A percentile compares a stretch with the other conserved stretches of the same genome.
Evolutionary conservation across 2,113 vertebrate genomes (phyloP).

Genomic region (Xyliphius kryptos): DNA sequence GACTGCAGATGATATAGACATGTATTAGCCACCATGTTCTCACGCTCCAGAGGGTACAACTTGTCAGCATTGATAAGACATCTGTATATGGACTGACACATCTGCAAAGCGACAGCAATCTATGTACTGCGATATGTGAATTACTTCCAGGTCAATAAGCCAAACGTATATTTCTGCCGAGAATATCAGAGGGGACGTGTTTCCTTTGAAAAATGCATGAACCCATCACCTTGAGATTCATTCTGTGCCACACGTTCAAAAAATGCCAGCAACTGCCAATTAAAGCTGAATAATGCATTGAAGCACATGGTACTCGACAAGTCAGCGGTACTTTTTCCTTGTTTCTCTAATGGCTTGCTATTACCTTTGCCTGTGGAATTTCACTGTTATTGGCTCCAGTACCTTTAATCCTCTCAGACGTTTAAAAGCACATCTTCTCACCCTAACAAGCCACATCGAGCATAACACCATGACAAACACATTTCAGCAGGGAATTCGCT

Average conservation of each 20-base stretch:
- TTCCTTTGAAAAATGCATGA: conserved; percentile 3
- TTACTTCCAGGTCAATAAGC: conserved; percentile 37
- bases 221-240: conserved; percentile 14
- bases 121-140: conserved; percentile 11
- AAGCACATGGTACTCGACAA: not conserved
- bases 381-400: conserved; percentile 19
- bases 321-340: conserved; percentile 9
- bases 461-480: conserved; percentile 5
- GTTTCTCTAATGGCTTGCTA: conserved; percentile 6
- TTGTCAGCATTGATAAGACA: not conserved
- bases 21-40: not conserved
- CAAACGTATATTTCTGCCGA: conserved; percentile 1
- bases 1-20: not conserved
- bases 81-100: not conserved
- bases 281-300: not conserved
- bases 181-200: conserved; percentile 14
- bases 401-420: conserved; percentile 18
- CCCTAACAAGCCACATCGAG: conserved; percentile 6
- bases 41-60: not conserved
- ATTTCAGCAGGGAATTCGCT: not conserved
- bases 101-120: not conserved
- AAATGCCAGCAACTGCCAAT: conserved; percentile 11
- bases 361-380: conserved; percentile 14
- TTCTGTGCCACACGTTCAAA: not conserved
- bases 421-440: conserved; percentile 8